Percentiles rank a stretch among this genome's conserved stretches.
Evolutionary conservation across 1,140 invertebrate genomes (phyloP).

Genomic region (Scylla paramamosain): DNA sequence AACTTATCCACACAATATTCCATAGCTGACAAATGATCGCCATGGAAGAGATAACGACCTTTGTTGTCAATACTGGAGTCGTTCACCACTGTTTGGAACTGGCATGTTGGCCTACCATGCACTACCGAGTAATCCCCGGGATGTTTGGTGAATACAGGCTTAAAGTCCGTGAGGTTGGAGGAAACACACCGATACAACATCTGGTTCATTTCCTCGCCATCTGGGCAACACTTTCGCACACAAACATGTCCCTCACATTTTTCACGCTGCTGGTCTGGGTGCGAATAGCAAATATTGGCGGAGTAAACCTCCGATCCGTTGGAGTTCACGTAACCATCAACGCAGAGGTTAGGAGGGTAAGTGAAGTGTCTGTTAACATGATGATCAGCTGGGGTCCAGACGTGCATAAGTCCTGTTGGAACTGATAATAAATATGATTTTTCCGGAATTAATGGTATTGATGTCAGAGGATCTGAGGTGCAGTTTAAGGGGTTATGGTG

Average conservation of each 20-base stretch:
- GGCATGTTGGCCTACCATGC: neutral
- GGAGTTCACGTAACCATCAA: constrained; percentile 14
- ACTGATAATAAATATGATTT: neutral
- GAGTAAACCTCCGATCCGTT: constrained; percentile 31
- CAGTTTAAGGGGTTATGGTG: constrained; percentile 8
- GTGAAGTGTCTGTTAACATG: neutral
- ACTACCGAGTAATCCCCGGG: neutral
- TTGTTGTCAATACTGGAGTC: neutral
- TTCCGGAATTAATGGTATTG: neutral
- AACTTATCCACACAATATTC: constrained; percentile 57
- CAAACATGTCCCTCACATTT: constrained; percentile 12
- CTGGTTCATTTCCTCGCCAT: constrained; percentile 12
- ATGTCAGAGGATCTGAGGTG: constrained; percentile 25
- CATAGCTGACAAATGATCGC: neutral
- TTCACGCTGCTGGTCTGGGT: neutral
- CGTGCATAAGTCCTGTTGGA: neutral
- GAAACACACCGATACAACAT: neutral
- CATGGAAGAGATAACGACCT: neutral
- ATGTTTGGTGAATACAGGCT: neutral
- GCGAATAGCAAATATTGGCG: constrained; percentile 42
- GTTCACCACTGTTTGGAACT: neutral
- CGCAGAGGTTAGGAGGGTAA: constrained; percentile 41
- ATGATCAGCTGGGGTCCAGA: neutral
- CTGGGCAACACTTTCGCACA: constrained; percentile 51
- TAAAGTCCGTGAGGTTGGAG: neutral